These are phyloP conservation scores for Callitettix versicolor DNA, from an alignment of 1,140 invertebrate species.

Conservation along the genomic window DNA sequence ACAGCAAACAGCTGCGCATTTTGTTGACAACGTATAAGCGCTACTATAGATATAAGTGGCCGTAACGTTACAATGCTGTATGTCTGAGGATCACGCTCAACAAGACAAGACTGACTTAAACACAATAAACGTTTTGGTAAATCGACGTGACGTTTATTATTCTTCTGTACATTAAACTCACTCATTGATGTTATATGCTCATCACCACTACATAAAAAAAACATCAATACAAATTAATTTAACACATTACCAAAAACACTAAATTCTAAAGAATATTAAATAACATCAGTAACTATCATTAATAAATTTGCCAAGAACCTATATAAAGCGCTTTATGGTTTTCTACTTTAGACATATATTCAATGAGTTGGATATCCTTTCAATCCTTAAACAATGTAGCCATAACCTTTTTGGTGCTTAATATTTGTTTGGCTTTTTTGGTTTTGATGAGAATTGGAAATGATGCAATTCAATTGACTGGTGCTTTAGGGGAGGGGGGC, in stretches of 20 bases:
- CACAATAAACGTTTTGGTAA: slow-evolving; percentile 81
- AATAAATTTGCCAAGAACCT: too few species aligned
- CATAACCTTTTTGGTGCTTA: too few species aligned
- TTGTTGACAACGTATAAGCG: slow-evolving; percentile 75
- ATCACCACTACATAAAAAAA: slow-evolving; percentile 52
- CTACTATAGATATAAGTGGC: slow-evolving; percentile 82
- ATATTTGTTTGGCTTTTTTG: too few species aligned
- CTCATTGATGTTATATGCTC: slow-evolving; percentile 82
- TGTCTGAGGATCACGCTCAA: slow-evolving; percentile 93
- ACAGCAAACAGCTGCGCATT: slow-evolving; percentile 91
- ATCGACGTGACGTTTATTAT: slow-evolving; percentile 61
- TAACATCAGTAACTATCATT: too few species aligned
- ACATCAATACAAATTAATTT: slow-evolving; percentile 21
- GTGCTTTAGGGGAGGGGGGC: too few species aligned
- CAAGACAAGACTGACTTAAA: slow-evolving; percentile 85
- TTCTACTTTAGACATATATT: too few species aligned
- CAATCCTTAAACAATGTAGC: too few species aligned
- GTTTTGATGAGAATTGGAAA: too few species aligned
- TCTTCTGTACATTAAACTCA: slow-evolving; percentile 88
- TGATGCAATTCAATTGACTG: too few species aligned
- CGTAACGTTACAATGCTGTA: slow-evolving; percentile 85
- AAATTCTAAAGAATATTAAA: neutral
- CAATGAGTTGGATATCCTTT: too few species aligned
- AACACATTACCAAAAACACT: slow-evolving; percentile 29
- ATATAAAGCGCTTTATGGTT: too few species aligned